Evolutionary conservation across 2,113 vertebrate species (phyloP), one percentile per base, ranked within the genome.

Genomic region (Cyanoderma ruficeps): DNA sequence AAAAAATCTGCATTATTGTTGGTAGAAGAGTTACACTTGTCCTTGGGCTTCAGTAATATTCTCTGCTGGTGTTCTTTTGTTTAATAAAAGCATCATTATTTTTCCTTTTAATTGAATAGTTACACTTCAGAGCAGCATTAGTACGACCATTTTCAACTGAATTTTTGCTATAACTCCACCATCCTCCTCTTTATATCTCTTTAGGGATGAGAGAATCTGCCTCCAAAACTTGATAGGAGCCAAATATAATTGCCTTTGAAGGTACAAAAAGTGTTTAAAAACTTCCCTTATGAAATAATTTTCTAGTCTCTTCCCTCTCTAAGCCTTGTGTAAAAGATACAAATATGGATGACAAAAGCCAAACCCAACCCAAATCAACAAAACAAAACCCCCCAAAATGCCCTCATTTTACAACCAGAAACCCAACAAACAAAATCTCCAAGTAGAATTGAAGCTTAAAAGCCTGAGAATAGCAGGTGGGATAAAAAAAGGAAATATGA

Each of bases 11-110:
- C 94, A 64, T 88, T 56, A 75, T 82, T 95, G 75, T 85, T 87
- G 87, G 41, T 60, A 76, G 78, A 63, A 59, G 64, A 75, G 24
- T 86, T 88, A 87, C 3, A 5, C 64, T 52, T 88, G 77, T 95
- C 93, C 95, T 96, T 92, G 85, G 85, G 79, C 83, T 96, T 93
- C 33, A 90, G 87, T 18, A 63, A 70, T 76, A 72, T 15, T 71
- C 59, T 63, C 19, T n/a, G 52, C 74, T 89, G 47, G 28, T 86
- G 60, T 86, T 87, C 91, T 91, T 92, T 89, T 97, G 80, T 96
- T 94, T 93, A 90, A 96, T 95, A 95, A 94, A 93, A 91, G 56
- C 77, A 95, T 96, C 71, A 88, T 96, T 96, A 94, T 97, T 97
- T 97, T 94, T 91, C 83, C 61, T 79, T 94, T 93, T 96, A 93